Base-by-base conservation (phyloP, 30 jellyfish, hydroid and myxozoan genomes). In the Chrysaora quinquecirrha region DNA sequence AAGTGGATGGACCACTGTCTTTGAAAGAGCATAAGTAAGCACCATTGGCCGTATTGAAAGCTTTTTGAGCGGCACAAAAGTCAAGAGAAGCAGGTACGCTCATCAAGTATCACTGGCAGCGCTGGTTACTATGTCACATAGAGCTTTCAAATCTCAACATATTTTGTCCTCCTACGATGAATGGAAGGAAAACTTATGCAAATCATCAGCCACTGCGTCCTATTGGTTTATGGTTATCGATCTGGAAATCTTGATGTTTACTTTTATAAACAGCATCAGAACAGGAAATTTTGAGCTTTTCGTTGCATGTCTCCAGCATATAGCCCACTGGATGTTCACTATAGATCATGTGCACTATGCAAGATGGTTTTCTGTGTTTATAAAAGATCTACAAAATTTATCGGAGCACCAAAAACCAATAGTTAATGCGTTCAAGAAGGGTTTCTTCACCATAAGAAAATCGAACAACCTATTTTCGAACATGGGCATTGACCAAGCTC, bases 401-500 rank as follows among this genome's bases (percentile, higher is more conserved):
- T 23, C 83, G 22, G 32, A 25, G 24, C 25, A 21, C 30, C 28
- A 71, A 7, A 21, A 25, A 34, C 4, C 77, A 21, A 16, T 71
- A 22, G 34, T 33, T 20, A 38, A 71, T 16, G 76, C 14, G 30
- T 71, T 71, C 28, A 29, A 71, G 75, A 38, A 71, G 48, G 83
- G 83, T 9, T 38, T 21, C 34, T 71, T 71, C 23, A 71, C 73
- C 33, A 38, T 71, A 20, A 38, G 28, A 38, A 71, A 71, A 33
- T n/a, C 56, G 9, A 21, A 71, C 34, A 71, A 29, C 21, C 33
- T 30, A 16, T 71, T 71, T 71, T 46, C 78, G 10, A 38, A 32
- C 75, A 29, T 71, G 20, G 83, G 76, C 25, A 32, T 71, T 18
- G 83, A 71, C 48, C 83, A 71, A 32, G 75, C 83, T 22, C 83